Conservation (phyloP, 2,113 vertebrate species). For the Melanerpes formicivorus region DNA sequence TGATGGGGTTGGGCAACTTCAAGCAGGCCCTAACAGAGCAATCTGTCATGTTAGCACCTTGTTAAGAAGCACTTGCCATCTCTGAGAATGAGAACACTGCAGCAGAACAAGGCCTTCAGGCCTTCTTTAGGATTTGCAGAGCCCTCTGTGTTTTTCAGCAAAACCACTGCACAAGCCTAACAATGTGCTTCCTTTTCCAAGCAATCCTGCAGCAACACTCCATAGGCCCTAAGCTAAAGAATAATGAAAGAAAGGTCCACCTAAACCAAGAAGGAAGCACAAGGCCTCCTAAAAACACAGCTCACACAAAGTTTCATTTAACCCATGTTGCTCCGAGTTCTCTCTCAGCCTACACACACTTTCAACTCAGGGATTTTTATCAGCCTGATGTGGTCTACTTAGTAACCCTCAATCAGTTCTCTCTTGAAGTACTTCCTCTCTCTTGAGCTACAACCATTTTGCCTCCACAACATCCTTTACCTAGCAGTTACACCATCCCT, state of each 20-base stretch:
- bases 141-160: neutral
- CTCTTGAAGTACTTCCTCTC: neutral
- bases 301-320: neutral
- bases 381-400: neutral
- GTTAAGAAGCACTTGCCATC: neutral
- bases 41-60: neutral
- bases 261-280: neutral
- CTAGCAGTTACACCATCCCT: neutral
- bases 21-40: neutral
- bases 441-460: neutral
- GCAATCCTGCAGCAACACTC: neutral
- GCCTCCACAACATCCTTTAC: neutral
- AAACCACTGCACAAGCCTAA: neutral
- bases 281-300: neutral
- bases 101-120: neutral
- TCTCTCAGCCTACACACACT: neutral
- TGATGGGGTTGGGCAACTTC: neutral
- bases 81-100: accelerated
- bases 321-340: neutral
- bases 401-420: neutral
- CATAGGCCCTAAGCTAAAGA: neutral
- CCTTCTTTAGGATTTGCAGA: neutral
- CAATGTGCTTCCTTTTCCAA: neutral
- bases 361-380: neutral
- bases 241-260: neutral